These are phyloP conservation scores for Leptopilina clavipes DNA, from an alignment of 1,140 invertebrate genomes.

Conservation along the genomic window DNA sequence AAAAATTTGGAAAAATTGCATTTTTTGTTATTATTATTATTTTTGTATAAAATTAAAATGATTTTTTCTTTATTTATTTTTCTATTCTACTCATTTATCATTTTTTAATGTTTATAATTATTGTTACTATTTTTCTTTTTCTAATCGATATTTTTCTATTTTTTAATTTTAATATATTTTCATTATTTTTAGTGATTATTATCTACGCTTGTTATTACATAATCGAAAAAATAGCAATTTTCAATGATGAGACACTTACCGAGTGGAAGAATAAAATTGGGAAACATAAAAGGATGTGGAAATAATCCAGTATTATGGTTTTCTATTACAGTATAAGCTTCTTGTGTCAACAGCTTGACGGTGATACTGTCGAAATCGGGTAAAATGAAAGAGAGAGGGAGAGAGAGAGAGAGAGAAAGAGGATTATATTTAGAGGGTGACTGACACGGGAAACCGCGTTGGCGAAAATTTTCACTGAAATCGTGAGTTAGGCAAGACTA, in stretches of 20 bases:
- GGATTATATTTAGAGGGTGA: conserved; percentile 41
- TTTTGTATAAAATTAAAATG: no score
- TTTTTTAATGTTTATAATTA: no score
- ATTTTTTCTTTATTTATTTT: no score
- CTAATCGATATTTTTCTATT: no score
- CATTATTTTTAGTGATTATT: no score
- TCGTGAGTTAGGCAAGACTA: background rate
- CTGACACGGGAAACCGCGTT: conserved; percentile 30
- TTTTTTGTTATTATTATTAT: no score
- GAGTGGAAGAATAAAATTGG: conserved; percentile 28
- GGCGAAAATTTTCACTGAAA: conserved; percentile 30
- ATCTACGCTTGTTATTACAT: no score
- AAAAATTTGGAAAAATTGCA: no score
- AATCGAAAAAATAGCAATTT: no score
- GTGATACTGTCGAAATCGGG: conserved; percentile 41
- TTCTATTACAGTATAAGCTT: conserved; percentile 42
- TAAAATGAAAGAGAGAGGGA: conserved; percentile 42
- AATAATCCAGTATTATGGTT: conserved; percentile 42
- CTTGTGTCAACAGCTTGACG: conserved; percentile 41
- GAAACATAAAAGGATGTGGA: conserved; percentile 36
- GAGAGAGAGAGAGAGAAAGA: conserved; percentile 44
- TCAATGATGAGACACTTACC: background rate
- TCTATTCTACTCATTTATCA: no score
- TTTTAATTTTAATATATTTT: no score
- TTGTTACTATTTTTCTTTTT: no score